Evolutionary conservation across 2,888 invertebrate species (phyloP).

Genomic region (Agapostemon virescens): DNA sequence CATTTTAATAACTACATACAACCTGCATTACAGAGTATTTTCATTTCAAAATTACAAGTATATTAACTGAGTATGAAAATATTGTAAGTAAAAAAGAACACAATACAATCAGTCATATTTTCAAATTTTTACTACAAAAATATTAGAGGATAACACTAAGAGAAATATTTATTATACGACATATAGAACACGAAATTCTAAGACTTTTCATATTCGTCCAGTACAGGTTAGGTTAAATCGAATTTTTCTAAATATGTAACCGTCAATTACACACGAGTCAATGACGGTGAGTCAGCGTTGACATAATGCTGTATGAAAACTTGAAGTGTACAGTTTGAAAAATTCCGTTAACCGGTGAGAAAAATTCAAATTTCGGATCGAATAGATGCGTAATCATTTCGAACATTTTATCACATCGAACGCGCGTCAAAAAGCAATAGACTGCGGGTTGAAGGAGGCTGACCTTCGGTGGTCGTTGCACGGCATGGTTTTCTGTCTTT

Average conservation of each 20-base stretch:
- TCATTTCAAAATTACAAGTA: not conserved
- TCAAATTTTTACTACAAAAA: not conserved
- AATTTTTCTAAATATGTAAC: conserved; percentile 36
- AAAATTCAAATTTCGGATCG: conserved; percentile 4
- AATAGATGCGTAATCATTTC: not conserved
- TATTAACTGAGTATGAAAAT: not conserved
- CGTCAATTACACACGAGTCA: conserved; percentile 33
- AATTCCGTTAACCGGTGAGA: conserved; percentile 12
- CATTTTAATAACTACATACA: not conserved
- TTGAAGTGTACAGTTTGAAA: conserved; percentile 8
- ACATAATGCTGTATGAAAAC: conserved; percentile 32
- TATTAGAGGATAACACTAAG: conserved; percentile 8
- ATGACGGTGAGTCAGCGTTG: conserved; percentile 45
- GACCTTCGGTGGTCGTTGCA: conserved; percentile 68
- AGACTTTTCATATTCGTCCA: conserved; percentile 30
- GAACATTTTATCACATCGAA: conserved; percentile 34
- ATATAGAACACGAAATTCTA: not conserved
- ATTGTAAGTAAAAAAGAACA: conserved; percentile 8
- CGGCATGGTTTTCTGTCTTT: conserved; percentile 59
- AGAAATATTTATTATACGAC: not conserved
- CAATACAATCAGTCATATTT: not conserved
- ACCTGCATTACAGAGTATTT: not conserved
- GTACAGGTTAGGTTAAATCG: conserved; percentile 58
- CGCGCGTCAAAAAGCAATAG: conserved; percentile 50
- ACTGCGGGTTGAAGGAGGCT: conserved; percentile 61